phyloP scores from a whole-genome alignment of 2,888 invertebrate species.

The Agrilus mali region DNA sequence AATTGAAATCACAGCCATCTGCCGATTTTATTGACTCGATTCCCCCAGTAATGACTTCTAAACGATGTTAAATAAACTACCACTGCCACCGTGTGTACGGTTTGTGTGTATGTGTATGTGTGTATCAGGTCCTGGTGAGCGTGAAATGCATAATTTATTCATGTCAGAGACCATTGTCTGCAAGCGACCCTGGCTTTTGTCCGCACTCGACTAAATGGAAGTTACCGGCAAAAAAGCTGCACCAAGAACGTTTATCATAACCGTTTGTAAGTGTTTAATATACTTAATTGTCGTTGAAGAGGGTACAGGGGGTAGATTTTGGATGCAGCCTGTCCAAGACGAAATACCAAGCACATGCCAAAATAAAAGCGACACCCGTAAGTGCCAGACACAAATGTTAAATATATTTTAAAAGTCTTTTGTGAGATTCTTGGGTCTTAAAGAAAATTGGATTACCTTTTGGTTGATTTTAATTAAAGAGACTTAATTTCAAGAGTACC shows the following conservation, averaged over 20 bases:
- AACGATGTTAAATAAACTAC: slow-evolving; percentile 33
- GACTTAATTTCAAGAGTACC: too few relatives aligned
- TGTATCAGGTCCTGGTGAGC: slow-evolving; percentile 29
- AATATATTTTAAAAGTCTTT: too few relatives aligned
- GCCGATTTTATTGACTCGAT: slow-evolving; percentile 28
- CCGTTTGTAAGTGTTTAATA: slow-evolving; percentile 31
- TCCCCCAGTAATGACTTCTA: slow-evolving; percentile 28
- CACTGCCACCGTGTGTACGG: slow-evolving; percentile 16
- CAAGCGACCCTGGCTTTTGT: slow-evolving; percentile 23
- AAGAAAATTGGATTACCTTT: too few relatives aligned
- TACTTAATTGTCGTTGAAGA: slow-evolving; percentile 24
- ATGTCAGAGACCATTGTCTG: slow-evolving; percentile 21
- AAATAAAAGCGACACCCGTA: too few relatives aligned
- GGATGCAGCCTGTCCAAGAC: too few relatives aligned
- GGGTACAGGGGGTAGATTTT: slow-evolving; percentile 12
- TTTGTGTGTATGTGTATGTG: slow-evolving; percentile 13
- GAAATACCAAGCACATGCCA: too few relatives aligned
- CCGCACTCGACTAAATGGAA: slow-evolving; percentile 27
- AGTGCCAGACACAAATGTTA: too few relatives aligned
- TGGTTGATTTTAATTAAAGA: too few relatives aligned
- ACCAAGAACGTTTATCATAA: slow-evolving; percentile 12
- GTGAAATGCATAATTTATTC: slow-evolving; percentile 32
- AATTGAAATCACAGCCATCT: slow-evolving; percentile 32
- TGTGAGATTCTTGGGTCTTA: too few relatives aligned
- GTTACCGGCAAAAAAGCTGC: slow-evolving; percentile 20